Evolutionary conservation across 92 coral and sea anemone species (phyloP), one percentile per base, ranked within the genome.

Genomic region (Heteractis magnifica): DNA sequence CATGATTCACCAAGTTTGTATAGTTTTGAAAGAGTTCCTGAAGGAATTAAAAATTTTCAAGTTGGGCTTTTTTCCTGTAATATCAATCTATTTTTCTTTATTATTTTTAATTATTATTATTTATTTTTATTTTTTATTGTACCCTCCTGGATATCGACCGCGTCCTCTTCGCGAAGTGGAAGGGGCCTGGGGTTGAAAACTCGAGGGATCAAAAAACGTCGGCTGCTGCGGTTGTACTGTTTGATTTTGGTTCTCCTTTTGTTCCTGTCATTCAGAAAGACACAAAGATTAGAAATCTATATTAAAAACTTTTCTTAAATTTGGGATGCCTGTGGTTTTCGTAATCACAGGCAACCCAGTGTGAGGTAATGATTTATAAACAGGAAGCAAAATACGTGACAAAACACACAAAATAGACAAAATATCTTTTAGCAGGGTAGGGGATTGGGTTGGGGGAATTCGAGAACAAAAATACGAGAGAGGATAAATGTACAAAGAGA

Each of bases 111-210:
- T 12, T 59, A 5, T 59, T 59, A 13, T 12, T 59, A 5, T 0
- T 62, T 62, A 1, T 18, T 18, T 23, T 68, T 26, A 21, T 68
- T 23, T 26, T 68, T 68, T 68, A 26, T 68, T 68, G 15, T 68
- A 68, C 44, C 48, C 73, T 68, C 73, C 73, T 8, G 73, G 73
- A 16, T 68, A 68, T 20, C 73, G 73, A 26, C 73, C 73, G 5
- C 73, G 49, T 68, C 73, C 73, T 68, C 73, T 41, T 9, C 73
- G 73, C 5, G 49, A 23, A 41, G 26, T 68, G 48, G 73, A 68
- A 10, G 48, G 73, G 73, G 48, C 23, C 11, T 68, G 73, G 2
- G 49, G 48, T 68, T 68, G 73, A 12, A 68, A 68, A 68, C 11
- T 68, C 26, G 73, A 23, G 48, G 73, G 73, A 68, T 68, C 73